Evolutionary conservation across 2,113 vertebrate species (phyloP).

Genomic region (Chamaetylas fuelleborni): DNA sequence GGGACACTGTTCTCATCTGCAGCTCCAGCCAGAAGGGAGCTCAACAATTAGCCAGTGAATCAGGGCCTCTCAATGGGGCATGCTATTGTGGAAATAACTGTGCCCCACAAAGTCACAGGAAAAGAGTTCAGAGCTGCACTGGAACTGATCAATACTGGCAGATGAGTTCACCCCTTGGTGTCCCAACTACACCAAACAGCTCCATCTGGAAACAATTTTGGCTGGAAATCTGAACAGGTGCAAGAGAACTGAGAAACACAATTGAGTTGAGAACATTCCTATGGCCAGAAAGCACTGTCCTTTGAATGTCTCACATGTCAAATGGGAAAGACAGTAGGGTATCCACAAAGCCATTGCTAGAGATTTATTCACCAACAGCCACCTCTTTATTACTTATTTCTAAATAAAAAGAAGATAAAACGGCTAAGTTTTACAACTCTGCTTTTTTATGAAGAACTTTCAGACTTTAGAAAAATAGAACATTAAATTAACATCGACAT

Average conservation of each 20-base stretch:
- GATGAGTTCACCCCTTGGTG: background rate
- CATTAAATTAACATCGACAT: background rate
- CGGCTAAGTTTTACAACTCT: background rate
- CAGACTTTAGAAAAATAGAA: background rate
- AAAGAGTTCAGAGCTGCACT: background rate
- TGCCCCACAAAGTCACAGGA: background rate
- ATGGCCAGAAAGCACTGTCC: background rate
- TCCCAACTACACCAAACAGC: background rate
- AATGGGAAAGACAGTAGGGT: background rate
- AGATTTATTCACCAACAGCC: background rate
- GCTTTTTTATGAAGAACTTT: background rate
- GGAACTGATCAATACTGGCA: background rate
- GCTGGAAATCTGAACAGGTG: background rate
- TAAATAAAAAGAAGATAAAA: background rate
- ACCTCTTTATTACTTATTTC: background rate
- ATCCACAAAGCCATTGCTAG: background rate
- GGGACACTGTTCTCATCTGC: background rate
- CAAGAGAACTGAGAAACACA: background rate
- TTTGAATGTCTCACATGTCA: background rate
- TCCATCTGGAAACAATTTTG: background rate
- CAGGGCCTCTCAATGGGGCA: accelerated
- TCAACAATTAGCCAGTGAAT: background rate
- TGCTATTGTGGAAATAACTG: background rate
- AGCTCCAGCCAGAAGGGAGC: background rate
- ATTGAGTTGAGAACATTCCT: background rate